Base-by-base conservation (phyloP, 2,113 vertebrate genomes). In the Corythaeola cristata region DNA sequence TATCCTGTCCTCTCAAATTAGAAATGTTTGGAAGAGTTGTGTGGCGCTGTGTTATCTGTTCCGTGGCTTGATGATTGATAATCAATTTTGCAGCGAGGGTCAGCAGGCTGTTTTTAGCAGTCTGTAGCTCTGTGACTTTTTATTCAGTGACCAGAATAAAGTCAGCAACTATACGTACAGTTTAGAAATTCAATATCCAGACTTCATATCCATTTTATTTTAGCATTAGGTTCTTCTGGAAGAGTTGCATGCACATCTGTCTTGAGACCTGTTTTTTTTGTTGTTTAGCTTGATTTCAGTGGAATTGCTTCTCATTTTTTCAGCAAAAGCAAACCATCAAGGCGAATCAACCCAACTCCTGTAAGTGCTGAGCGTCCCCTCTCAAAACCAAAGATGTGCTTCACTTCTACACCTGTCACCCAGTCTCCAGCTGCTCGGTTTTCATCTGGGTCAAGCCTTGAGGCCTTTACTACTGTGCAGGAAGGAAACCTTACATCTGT, bases 341-440 rank as follows among this genome's bases (percentile, higher is more conserved):
- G 99, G 79, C 98, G 99, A 95, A 99, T 99, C 97, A 99, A 99
- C 96, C 99, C 99, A 27, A 99, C 99, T 27, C 99, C 99, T 39
- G 99, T 99, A 89, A 99, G 99, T 95, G 97, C 98, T 32, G 99
- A 99, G 90, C 98, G 99, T 32, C 98, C 98, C 2, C 98, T 99
- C 72, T 99, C 99, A 44, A 99, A 99, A 97, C 99, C 99, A 90
- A 99, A 99, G 98, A 99, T 96, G 68, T 99, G 99, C 93, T 99
- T 99, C 97, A 99, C 99, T 71, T 99, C 99, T 76, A 99, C 99
- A 0, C 99, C 99, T 1, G 98, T 99, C 97, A 98, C 97, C 91
- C 97, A 98, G 53, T 94, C 97, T 53, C 97, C 98, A 56, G 97
- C 97, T 78, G 96, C 98, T 50, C 96, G 96, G 3, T 72, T 97